Evolutionary conservation across 2,797 vertebrate species (phyloP).

Genomic region (Myripristis jacobus): DNA sequence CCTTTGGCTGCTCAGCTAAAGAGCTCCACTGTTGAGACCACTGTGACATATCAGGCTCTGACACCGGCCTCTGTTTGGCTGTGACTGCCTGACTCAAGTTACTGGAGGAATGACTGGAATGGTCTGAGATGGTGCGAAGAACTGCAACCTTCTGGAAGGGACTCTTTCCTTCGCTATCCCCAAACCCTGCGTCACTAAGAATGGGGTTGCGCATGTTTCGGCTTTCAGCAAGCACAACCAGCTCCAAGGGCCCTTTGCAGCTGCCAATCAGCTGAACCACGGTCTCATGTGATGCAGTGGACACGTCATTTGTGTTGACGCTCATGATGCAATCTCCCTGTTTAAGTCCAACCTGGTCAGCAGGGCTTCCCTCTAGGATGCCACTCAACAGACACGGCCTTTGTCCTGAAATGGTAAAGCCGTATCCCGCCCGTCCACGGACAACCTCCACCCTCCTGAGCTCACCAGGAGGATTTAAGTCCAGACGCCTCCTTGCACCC

Average conservation of each 20-base stretch:
- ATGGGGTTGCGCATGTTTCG: slow-evolving; percentile 81
- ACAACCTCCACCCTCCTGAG: slow-evolving; percentile 89
- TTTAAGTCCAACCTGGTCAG: slow-evolving; percentile 90
- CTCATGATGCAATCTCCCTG: slow-evolving; percentile 91
- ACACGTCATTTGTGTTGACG: slow-evolving; percentile 91
- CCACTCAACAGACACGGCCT: slow-evolving; percentile 91
- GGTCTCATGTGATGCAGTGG: slow-evolving; percentile 88
- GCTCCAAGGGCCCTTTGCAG: slow-evolving; percentile 87
- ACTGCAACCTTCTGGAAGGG: slow-evolving; percentile 88
- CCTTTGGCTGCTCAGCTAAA: slow-evolving; percentile 68
- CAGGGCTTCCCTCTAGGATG: slow-evolving; percentile 93
- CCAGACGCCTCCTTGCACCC: slow-evolving; percentile 82
- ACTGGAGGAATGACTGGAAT: slow-evolving; percentile 77
- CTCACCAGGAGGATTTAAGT: slow-evolving; percentile 76
- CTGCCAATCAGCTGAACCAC: slow-evolving; percentile 94
- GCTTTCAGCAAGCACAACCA: slow-evolving; percentile 85
- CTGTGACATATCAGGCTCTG: slow-evolving; percentile 87
- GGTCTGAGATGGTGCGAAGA: slow-evolving; percentile 90
- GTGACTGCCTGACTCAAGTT: slow-evolving; percentile 45
- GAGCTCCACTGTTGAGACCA: slow-evolving; percentile 80
- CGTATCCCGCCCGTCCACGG: slow-evolving; percentile 92
- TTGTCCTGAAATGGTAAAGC: slow-evolving; percentile 94
- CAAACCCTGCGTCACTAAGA: slow-evolving; percentile 88
- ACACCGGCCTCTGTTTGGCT: slow-evolving; percentile 86
- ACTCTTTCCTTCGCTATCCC: slow-evolving; percentile 79